Conservation (phyloP, 1,140 invertebrate species). For the Nasonia longicornis region DNA sequence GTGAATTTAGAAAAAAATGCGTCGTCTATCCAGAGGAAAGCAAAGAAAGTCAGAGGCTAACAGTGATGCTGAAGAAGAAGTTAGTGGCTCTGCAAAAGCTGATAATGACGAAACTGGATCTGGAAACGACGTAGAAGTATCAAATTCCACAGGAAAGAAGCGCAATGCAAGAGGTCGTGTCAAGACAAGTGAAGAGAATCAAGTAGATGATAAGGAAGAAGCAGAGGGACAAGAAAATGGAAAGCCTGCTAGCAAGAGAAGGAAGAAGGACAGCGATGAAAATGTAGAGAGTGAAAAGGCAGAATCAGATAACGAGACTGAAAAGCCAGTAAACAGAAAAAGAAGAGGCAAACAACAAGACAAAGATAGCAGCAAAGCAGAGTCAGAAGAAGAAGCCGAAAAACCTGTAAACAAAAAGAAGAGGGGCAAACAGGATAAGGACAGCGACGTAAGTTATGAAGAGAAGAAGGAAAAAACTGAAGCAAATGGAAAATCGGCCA, state of each 20-base stretch:
- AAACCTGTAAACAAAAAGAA: constrained; percentile 50
- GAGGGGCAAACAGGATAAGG: constrained; percentile 53
- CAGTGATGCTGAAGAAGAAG: constrained; percentile 60
- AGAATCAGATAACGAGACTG: constrained; percentile 50
- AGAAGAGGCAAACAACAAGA: constrained; percentile 55
- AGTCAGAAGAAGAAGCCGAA: constrained; percentile 51
- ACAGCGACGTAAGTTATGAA: constrained; percentile 53
- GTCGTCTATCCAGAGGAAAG: constrained; percentile 52
- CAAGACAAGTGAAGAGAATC: constrained; percentile 47
- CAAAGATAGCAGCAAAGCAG: constrained; percentile 37
- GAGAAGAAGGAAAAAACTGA: constrained; percentile 52
- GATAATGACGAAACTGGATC: constrained; percentile 42
- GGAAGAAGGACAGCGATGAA: constrained; percentile 9
- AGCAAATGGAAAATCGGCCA: constrained; percentile 38
- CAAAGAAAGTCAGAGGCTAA: constrained; percentile 59
- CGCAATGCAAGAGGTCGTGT: constrained; percentile 48
- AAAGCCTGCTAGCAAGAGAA: constrained; percentile 9
- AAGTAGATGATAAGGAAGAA: constrained; percentile 45
- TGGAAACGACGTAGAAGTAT: constrained; percentile 13
- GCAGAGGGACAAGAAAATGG: constrained; percentile 36
- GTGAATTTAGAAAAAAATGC: constrained; percentile 14
- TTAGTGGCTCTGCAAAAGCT: constrained; percentile 59
- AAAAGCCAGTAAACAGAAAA: constrained; percentile 45
- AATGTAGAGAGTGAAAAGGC: constrained; percentile 27
- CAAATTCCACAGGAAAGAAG: constrained; percentile 46